phyloP scores from a whole-genome alignment of 1,140 invertebrate genomes.

The Trigoniulus corallinus region DNA sequence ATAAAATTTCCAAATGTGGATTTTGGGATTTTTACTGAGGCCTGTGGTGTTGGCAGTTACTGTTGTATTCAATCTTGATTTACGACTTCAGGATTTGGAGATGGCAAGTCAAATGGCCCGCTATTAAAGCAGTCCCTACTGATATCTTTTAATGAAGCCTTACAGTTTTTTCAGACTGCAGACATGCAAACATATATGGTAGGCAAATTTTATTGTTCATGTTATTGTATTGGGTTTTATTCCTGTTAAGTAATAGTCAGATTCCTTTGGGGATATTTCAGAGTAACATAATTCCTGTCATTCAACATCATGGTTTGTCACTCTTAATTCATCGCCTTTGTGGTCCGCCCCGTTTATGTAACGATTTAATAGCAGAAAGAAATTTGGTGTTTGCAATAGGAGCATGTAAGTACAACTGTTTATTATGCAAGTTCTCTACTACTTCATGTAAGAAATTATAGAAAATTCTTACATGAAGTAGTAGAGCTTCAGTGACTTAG shows the following conservation, averaged over 20 bases:
- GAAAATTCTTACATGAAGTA: too few relatives aligned
- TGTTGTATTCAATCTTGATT: not conserved
- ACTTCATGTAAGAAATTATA: not conserved
- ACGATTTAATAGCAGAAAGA: conserved; percentile 23
- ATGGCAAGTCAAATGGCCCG: not conserved
- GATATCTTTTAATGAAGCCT: not conserved
- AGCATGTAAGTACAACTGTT: conserved; percentile 22
- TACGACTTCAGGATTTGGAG: not conserved
- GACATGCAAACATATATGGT: not conserved
- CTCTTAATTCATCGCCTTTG: conserved; percentile 14
- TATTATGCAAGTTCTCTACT: conserved; percentile 1
- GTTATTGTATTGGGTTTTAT: not conserved
- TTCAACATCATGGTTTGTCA: too few relatives aligned
- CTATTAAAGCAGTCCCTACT: not conserved
- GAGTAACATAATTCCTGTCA: not conserved
- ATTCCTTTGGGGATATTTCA: not conserved
- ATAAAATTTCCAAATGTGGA: not conserved
- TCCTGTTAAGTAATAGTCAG: not conserved
- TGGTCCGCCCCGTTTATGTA: conserved; percentile 27
- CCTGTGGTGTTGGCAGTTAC: not conserved
- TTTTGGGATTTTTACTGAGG: too few relatives aligned
- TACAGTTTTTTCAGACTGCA: not conserved
- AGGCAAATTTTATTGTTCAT: not conserved
- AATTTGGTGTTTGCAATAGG: conserved; percentile 33
- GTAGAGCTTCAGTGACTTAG: too few relatives aligned